Evolutionary conservation across 2,113 vertebrate genomes (phyloP).

Genomic region (Mus pahari): DNA sequence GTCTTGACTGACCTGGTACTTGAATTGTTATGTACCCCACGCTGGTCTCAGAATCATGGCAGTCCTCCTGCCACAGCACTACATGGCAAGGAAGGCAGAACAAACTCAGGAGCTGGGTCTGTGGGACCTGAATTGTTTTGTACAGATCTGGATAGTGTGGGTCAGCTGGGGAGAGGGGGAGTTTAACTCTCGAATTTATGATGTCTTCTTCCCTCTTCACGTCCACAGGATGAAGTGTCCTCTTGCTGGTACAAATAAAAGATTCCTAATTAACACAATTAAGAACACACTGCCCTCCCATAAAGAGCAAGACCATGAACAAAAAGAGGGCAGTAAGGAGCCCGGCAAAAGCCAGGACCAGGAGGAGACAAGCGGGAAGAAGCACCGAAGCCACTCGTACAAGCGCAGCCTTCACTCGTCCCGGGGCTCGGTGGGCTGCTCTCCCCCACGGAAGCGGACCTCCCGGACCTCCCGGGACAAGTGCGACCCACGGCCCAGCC

Average conservation of each 20-base stretch:
- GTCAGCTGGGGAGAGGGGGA: background rate
- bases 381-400: slow-evolving; percentile 85
- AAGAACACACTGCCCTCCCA: slow-evolving; percentile 91
- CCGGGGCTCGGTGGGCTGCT: slow-evolving; percentile 67
- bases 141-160: background rate
- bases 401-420: slow-evolving; percentile 80
- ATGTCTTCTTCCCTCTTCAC: background rate
- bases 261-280: slow-evolving; percentile 97
- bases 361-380: slow-evolving; percentile 86
- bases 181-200: slow-evolving; percentile 31
- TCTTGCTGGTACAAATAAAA: slow-evolving; percentile 95
- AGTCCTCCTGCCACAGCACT: background rate
- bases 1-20: background rate
- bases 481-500: slow-evolving; percentile 77
- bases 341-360: slow-evolving; percentile 81
- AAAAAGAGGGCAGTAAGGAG: slow-evolving; percentile 83
- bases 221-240: slow-evolving; percentile 96
- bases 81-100: slow-evolving; percentile 84
- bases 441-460: slow-evolving; percentile 84
- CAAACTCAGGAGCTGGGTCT: slow-evolving; percentile 51
- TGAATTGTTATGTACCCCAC: too few species aligned
- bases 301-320: slow-evolving; percentile 86
- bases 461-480: slow-evolving; percentile 84
- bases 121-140: background rate
- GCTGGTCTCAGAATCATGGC: background rate